Conservation (phyloP, 2,888 invertebrate species). For the Epirrhoe tristata region DNA sequence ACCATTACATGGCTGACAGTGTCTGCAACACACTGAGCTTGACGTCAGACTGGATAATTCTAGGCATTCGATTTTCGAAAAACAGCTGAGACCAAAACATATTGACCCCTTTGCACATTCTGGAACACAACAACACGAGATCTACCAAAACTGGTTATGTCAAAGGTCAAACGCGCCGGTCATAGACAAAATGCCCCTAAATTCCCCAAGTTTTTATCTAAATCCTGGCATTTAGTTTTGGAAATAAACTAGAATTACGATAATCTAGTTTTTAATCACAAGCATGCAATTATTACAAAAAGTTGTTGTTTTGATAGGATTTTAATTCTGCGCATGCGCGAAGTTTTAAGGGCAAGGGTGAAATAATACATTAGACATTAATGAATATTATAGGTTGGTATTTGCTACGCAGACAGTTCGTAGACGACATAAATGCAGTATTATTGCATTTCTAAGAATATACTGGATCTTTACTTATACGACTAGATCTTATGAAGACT, state of each 20-base stretch:
- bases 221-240: neutral
- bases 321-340: constrained; percentile 74
- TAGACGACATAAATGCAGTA: constrained; percentile 7
- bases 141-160: constrained; percentile 39
- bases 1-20: constrained; percentile 77
- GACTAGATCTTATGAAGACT: too few species aligned
- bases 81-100: constrained; percentile 68
- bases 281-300: neutral
- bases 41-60: constrained; percentile 71
- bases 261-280: neutral
- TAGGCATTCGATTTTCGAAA: constrained; percentile 75
- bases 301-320: constrained; percentile 50
- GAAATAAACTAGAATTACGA: neutral
- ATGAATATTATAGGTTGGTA: constrained; percentile 5
- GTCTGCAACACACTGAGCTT: constrained; percentile 65
- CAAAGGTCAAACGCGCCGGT: constrained; percentile 47
- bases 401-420: constrained; percentile 2
- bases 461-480: neutral
- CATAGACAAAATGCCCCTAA: neutral
- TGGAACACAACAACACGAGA: constrained; percentile 22
- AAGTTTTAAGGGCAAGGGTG: constrained; percentile 70
- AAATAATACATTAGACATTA: constrained; percentile 27
- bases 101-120: constrained; percentile 48
- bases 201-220: neutral
- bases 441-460: constrained; percentile 1